phyloP scores from a whole-genome alignment of 2,797 vertebrate genomes.

The Podarcis lilfordi region DNA sequence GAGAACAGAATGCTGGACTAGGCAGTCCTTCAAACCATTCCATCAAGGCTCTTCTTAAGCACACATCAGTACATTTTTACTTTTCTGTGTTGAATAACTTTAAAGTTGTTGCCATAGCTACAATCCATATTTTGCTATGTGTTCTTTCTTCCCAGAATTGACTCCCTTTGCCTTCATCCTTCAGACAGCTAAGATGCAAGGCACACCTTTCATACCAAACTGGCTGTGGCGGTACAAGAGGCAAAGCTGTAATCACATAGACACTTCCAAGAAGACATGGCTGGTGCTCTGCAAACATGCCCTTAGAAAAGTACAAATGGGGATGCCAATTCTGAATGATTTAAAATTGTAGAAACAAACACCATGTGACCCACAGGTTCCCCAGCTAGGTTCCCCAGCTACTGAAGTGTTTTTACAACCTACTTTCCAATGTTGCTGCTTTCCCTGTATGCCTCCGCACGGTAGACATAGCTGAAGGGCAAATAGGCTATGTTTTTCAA shows the following conservation, averaged over 20 bases:
- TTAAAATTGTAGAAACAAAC: neutral
- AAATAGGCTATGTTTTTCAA: constrained; percentile 58
- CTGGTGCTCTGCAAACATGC: neutral
- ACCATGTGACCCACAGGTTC: neutral
- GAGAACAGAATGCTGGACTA: no score
- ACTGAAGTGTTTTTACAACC: neutral
- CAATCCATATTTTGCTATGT: neutral
- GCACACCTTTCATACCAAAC: neutral
- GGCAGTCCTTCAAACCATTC: no score
- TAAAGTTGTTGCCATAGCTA: neutral
- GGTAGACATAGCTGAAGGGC: constrained; percentile 44
- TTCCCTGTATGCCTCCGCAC: constrained; percentile 29
- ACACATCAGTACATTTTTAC: neutral
- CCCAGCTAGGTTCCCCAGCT: neutral
- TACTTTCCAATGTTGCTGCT: constrained; percentile 23
- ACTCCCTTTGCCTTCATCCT: neutral
- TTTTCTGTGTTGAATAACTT: neutral
- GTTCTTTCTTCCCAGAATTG: neutral
- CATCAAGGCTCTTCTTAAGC: no score
- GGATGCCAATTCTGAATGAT: neutral
- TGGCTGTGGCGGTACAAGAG: neutral
- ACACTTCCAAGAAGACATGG: neutral
- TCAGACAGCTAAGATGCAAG: neutral
- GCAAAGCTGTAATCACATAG: neutral
- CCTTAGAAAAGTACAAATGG: neutral